These are phyloP conservation scores for Spodoptera litura DNA, from an alignment of 1,140 invertebrate genomes.

Conservation along the genomic window DNA sequence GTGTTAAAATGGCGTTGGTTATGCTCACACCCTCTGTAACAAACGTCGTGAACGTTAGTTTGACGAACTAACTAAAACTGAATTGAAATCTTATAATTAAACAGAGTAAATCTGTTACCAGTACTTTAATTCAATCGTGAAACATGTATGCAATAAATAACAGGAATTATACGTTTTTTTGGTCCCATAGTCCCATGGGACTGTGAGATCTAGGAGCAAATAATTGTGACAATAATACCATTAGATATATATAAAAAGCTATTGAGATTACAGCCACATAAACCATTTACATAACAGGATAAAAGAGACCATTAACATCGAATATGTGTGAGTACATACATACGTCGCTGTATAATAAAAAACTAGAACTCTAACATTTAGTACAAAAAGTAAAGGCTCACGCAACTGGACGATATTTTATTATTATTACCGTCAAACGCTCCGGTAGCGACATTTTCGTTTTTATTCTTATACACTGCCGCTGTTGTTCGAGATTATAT, in stretches of 20 bases:
- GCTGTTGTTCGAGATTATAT: constrained; percentile 22
- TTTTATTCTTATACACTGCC: neutral
- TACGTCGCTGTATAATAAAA: too few species aligned
- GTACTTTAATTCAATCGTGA: too few species aligned
- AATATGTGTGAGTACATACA: too few species aligned
- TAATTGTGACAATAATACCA: neutral
- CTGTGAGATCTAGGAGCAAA: neutral
- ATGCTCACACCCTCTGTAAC: constrained; percentile 39
- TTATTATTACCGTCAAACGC: constrained; percentile 10
- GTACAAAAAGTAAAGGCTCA: constrained; percentile 3
- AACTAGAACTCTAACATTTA: neutral
- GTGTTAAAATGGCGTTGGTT: constrained; percentile 44
- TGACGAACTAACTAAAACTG: neutral
- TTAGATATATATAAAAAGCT: neutral
- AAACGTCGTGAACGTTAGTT: constrained; percentile 22
- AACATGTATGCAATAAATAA: too few species aligned
- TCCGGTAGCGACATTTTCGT: neutral
- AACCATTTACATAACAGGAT: neutral
- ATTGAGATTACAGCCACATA: neutral
- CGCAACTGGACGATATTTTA: constrained; percentile 18
- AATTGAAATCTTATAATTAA: too few species aligned
- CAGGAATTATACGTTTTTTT: too few species aligned
- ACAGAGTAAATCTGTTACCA: too few species aligned
- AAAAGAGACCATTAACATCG: neutral
- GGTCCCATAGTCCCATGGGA: too few species aligned